Conservation (phyloP, 2,113 vertebrate species). For the Pygoscelis adeliae region DNA sequence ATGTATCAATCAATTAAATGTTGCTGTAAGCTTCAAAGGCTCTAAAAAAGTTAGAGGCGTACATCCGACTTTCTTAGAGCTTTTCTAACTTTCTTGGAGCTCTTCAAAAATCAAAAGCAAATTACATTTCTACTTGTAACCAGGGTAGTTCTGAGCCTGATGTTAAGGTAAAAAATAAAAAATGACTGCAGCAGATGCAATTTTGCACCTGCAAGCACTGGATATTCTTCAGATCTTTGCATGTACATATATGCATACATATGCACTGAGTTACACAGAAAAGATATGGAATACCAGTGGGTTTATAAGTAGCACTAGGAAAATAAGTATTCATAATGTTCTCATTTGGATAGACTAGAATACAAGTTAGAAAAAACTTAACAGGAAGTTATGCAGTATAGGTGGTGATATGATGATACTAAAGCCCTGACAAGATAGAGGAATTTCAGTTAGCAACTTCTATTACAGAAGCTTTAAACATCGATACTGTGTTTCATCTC, state of each 20-base stretch:
- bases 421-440: neutral
- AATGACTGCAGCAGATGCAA: neutral
- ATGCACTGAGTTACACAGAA: neutral
- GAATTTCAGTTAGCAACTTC: neutral
- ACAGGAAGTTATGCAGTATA: neutral
- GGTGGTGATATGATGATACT: neutral
- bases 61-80: neutral
- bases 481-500: neutral
- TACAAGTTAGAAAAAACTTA: neutral
- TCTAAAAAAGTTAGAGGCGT: neutral
- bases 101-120: neutral
- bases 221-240: neutral
- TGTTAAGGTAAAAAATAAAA: neutral
- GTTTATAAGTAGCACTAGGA: neutral
- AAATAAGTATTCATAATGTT: neutral
- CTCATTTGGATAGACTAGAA: neutral
- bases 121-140: neutral
- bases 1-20: neutral
- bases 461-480: neutral
- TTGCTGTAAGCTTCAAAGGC: neutral
- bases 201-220: neutral
- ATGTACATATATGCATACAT: fast-evolving
- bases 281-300: neutral
- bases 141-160: neutral
- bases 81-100: neutral